A percentile compares a stretch with the other conserved stretches of the same genome.
Conservation (phyloP, 1,140 invertebrate species). For the Berghia stephanieae region DNA sequence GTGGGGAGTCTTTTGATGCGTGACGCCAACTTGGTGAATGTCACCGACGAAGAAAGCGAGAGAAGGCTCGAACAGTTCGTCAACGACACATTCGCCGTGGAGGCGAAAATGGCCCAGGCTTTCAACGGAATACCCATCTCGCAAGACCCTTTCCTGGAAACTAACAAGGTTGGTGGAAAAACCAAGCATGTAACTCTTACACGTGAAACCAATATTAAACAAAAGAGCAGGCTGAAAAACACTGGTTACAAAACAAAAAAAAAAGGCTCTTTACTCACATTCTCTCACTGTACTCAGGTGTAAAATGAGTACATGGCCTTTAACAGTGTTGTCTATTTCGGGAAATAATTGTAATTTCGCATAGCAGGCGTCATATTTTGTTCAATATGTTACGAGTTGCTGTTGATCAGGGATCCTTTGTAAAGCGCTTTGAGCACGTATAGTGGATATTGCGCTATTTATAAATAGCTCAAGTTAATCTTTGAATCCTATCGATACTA, state of each 20-base stretch:
- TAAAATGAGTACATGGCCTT: background rate
- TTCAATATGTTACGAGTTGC: too few species aligned
- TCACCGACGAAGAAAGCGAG: background rate
- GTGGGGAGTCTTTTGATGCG: slow-evolving; percentile 7
- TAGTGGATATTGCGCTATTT: too few species aligned
- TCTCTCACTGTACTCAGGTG: background rate
- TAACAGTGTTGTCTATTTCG: background rate
- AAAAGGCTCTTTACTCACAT: background rate
- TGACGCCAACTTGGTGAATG: background rate
- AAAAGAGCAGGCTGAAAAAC: background rate
- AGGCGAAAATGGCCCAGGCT: background rate
- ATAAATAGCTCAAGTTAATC: too few species aligned
- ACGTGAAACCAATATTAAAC: background rate
- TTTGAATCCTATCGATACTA: too few species aligned
- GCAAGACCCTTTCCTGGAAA: background rate
- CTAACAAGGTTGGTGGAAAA: background rate
- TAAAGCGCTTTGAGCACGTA: too few species aligned
- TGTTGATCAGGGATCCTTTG: too few species aligned
- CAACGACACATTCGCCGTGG: slow-evolving; percentile 17
- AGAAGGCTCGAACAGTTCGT: background rate
- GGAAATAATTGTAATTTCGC: too few species aligned
- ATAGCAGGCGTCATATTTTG: too few species aligned
- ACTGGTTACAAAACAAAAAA: background rate
- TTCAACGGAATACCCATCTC: too few species aligned
- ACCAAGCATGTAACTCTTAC: background rate